A percentile compares a stretch with the other conserved stretches of the same genome.
These are phyloP conservation scores for Mesorhabditis belari DNA, from an alignment of 2,888 invertebrate genomes.

Conservation along the genomic window DNA sequence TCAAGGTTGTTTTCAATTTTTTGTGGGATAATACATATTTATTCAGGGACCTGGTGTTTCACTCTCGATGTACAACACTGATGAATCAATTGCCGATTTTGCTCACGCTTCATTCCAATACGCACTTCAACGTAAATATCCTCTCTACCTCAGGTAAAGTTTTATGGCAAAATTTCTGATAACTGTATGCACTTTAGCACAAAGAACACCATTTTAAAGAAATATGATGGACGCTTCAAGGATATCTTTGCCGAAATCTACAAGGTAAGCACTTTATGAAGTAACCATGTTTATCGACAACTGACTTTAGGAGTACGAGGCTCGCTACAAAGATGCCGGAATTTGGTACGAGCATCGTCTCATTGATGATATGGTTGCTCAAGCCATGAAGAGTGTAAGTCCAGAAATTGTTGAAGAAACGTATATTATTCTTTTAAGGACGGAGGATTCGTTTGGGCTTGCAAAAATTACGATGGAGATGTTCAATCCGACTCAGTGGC, in stretches of 20 bases:
- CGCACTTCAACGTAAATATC: slow-evolving; percentile 75
- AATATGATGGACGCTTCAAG: slow-evolving; percentile 82
- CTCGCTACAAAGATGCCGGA: slow-evolving; percentile 72
- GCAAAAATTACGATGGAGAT: slow-evolving; percentile 98
- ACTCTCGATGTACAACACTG: slow-evolving; percentile 88
- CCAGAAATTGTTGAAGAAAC: too few species aligned
- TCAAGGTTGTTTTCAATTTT: slow-evolving; percentile 20
- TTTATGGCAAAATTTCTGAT: neutral
- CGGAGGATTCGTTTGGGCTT: slow-evolving; percentile 98
- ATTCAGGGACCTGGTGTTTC: slow-evolving; percentile 68
- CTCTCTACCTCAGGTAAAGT: slow-evolving; percentile 54
- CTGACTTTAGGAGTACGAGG: slow-evolving; percentile 66
- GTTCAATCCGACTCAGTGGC: slow-evolving; percentile 97
- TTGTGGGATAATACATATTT: neutral
- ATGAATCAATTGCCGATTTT: slow-evolving; percentile 73
- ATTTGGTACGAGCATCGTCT: slow-evolving; percentile 97
- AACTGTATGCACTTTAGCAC: slow-evolving; percentile 68
- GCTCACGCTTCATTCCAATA: slow-evolving; percentile 89
- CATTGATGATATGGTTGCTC: slow-evolving; percentile 98
- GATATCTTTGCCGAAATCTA: slow-evolving; percentile 84
- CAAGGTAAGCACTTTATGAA: slow-evolving; percentile 14
- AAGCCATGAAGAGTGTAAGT: slow-evolving; percentile 67
- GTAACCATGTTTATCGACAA: neutral
- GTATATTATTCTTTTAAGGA: too few species aligned
- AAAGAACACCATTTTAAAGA: slow-evolving; percentile 82